Percentiles rank a stretch among this genome's conserved stretches.
Conservation (phyloP, 1,140 invertebrate genomes). For the Heliothis virescens region DNA sequence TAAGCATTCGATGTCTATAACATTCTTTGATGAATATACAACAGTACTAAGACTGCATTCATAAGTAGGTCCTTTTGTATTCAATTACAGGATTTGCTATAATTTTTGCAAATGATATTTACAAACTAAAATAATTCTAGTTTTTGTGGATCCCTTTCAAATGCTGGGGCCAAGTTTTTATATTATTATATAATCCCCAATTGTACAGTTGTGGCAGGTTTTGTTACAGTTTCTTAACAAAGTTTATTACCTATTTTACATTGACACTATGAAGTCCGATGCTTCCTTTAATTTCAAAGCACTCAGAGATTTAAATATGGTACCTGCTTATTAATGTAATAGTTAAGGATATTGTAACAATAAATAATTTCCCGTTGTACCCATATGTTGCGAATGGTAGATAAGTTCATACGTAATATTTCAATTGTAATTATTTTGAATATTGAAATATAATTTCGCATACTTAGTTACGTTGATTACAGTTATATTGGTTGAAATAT, state of each 20-base stretch:
- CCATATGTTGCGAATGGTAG: conserved; percentile 57
- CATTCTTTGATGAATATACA: conserved; percentile 74
- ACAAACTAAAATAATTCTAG: conserved; percentile 74
- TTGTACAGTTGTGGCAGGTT: conserved; percentile 52
- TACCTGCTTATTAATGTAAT: conserved; percentile 76
- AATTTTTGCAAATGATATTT: conserved; percentile 71
- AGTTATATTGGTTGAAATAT: conserved; percentile 83
- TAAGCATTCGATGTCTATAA: conserved; percentile 68
- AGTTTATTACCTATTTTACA: conserved; percentile 42
- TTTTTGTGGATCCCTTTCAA: conserved; percentile 80
- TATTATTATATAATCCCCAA: conserved; percentile 64
- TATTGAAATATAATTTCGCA: conserved; percentile 76
- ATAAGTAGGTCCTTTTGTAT: conserved; percentile 72
- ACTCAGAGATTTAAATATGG: conserved; percentile 56
- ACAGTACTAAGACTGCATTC: conserved; percentile 79
- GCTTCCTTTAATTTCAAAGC: conserved; percentile 33
- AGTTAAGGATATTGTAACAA: conserved; percentile 57
- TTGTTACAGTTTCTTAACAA: conserved; percentile 46
- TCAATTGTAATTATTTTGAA: conserved; percentile 66
- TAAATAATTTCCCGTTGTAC: conserved; percentile 57
- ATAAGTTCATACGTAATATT: conserved; percentile 58
- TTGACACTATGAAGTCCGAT: conserved; percentile 14
- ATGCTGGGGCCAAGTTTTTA: conserved; percentile 83
- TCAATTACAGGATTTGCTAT: conserved; percentile 66
- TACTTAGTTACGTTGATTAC: conserved; percentile 75